Evolutionary conservation across 2,113 vertebrate species (phyloP).

Genomic region (Peromyscus leucopus): DNA sequence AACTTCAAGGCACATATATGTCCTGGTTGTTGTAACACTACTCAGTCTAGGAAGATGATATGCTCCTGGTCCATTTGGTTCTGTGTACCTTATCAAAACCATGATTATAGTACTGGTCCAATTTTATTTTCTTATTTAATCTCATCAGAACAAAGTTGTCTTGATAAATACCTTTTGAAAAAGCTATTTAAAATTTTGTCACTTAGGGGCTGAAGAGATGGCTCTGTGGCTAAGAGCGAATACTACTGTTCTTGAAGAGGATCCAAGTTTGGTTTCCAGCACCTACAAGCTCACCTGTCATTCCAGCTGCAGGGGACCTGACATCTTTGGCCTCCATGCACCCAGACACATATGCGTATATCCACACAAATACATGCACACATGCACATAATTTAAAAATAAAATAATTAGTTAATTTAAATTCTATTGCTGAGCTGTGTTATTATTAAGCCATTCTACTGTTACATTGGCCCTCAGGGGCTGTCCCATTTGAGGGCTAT

Average conservation of each 20-base stretch:
- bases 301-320: background rate
- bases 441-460: background rate
- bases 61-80: background rate
- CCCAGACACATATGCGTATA: background rate
- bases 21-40: background rate
- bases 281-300: background rate
- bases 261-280: background rate
- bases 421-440: background rate
- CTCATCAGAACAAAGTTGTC: background rate
- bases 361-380: background rate
- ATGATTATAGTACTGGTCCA: background rate
- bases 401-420: background rate
- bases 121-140: constrained; percentile 19
- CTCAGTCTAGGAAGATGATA: background rate
- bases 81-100: background rate
- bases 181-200: background rate
- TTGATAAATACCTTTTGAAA: background rate
- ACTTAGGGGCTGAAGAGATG: background rate
- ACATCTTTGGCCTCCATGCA: background rate
- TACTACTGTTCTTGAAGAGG: background rate
- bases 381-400: background rate
- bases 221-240: background rate
- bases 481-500: background rate
- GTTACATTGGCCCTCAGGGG: background rate
- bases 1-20: background rate